Conservation (phyloP, 2,797 vertebrate species). For the Enteromius treurensis region DNA sequence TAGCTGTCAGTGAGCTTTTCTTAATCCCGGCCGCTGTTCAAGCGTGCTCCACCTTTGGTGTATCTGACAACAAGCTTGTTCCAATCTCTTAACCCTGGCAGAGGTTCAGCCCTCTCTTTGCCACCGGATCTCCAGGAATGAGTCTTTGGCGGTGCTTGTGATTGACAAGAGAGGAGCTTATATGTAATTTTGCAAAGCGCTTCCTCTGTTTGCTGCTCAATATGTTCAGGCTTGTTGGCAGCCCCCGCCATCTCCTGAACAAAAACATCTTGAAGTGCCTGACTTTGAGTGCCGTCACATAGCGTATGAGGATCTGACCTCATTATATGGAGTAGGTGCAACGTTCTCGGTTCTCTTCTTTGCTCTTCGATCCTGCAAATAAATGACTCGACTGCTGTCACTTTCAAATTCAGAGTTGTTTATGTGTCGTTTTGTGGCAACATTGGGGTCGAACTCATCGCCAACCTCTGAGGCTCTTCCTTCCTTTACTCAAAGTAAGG, state of each 20-base stretch:
- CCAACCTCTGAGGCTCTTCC: constrained; percentile 66
- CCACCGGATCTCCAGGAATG: constrained; percentile 68
- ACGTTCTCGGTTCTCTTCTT: constrained; percentile 63
- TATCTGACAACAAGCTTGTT: constrained; percentile 65
- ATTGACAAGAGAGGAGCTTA: constrained; percentile 81
- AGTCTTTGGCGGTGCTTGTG: constrained; percentile 67
- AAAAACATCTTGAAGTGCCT: constrained; percentile 77
- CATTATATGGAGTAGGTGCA: constrained; percentile 68
- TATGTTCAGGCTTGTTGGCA: constrained; percentile 81
- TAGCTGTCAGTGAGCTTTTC: constrained; percentile 42
- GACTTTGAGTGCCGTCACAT: constrained; percentile 74
- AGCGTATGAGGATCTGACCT: constrained; percentile 69
- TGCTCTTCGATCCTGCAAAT: constrained; percentile 28
- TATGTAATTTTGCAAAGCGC: constrained; percentile 80
- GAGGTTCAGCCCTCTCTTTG: constrained; percentile 58
- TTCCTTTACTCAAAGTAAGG: constrained; percentile 64
- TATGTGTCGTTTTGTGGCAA: constrained; percentile 63
- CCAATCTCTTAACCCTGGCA: constrained; percentile 61
- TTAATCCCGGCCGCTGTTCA: constrained; percentile 63
- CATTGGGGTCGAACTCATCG: constrained; percentile 63
- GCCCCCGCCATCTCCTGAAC: constrained; percentile 70
- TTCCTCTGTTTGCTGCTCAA: constrained; percentile 67
- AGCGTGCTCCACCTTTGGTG: constrained; percentile 53
- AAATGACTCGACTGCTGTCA: constrained; percentile 32
- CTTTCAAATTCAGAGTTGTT: constrained; percentile 65